phyloP scores from a whole-genome alignment of 2,888 invertebrate species.

The Mamestra brassicae region DNA sequence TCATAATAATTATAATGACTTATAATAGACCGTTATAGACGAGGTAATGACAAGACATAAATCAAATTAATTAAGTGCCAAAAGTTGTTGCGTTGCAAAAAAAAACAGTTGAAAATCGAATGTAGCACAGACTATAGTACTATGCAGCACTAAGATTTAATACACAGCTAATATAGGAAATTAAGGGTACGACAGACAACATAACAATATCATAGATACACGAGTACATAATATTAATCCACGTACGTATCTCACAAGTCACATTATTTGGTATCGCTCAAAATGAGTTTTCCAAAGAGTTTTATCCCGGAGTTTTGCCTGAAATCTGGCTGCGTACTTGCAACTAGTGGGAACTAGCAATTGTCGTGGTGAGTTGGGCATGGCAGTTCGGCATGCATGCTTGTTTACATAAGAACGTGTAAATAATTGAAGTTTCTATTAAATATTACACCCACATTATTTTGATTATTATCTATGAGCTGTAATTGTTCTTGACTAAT shows the following conservation, averaged over 20 bases:
- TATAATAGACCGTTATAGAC: constrained; percentile 9
- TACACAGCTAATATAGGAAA: not conserved
- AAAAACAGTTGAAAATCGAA: not conserved
- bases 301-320: too few species aligned
- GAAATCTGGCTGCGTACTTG: too few species aligned
- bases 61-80: constrained; percentile 23
- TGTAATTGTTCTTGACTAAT: constrained; percentile 39
- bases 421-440: constrained; percentile 12
- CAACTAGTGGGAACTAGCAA: too few species aligned
- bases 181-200: not conserved
- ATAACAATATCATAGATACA: not conserved
- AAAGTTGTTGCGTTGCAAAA: not conserved
- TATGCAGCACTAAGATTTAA: not conserved
- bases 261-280: too few species aligned
- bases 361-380: too few species aligned
- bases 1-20: constrained; percentile 16
- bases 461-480: constrained; percentile 33
- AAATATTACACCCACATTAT: constrained; percentile 17
- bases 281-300: too few species aligned
- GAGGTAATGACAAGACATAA: not conserved
- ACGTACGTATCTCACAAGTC: too few species aligned
- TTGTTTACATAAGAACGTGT: not conserved
- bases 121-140: not conserved
- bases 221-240: too few species aligned
- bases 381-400: too few species aligned